Base-by-base conservation (phyloP, 2,797 vertebrate species). In the Gadopsis bispinosus region DNA sequence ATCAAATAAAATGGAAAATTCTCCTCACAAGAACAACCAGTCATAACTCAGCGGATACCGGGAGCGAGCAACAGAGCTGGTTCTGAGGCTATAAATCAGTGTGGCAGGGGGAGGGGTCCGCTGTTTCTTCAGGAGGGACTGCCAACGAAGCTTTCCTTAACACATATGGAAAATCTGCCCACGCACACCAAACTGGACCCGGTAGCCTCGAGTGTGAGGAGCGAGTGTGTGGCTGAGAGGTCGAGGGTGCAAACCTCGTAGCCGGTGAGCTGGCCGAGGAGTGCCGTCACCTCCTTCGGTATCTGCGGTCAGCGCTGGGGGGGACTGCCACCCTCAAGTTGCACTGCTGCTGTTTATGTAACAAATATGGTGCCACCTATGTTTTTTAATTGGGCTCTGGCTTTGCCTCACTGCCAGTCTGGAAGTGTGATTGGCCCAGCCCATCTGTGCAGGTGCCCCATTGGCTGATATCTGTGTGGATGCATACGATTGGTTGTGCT, bases 1-100 rank as follows among this genome's bases (percentile, higher is more conserved):
- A 91, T 93, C 91, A 87, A 86, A 91, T 86, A 81, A 91, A 90
- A 89, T 72, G 77, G 79, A 87, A 87, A 85, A 77, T 82, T 80
- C 59, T 86, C 70, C 39, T 81, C 69, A 85, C 58, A 75, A 80
- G 7, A 87, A 83, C 56, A 75, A 80, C 60, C 64, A 70, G 75
- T 83, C 83, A 80, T 89, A 88, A 90, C 67, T 93, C 87, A 89
- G 63, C 72, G 5, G 69, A 88, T 77, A 63, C 39, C 48, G 51
- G 59, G 67, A 69, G 56, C 9, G 10, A 35, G 71, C 66, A 65
- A 26, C 70, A 71, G 87, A 11, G 4, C 47, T 1, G 75, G 50
- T 78, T 83, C 76, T 45, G 47, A 45, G 60, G 77, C 64, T n/a
- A 85, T 89, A 87, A 89, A 92, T 90, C 88, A 88, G 51, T 0